Conservation (phyloP, 2,888 invertebrate genomes). For the Sesia apiformis region DNA sequence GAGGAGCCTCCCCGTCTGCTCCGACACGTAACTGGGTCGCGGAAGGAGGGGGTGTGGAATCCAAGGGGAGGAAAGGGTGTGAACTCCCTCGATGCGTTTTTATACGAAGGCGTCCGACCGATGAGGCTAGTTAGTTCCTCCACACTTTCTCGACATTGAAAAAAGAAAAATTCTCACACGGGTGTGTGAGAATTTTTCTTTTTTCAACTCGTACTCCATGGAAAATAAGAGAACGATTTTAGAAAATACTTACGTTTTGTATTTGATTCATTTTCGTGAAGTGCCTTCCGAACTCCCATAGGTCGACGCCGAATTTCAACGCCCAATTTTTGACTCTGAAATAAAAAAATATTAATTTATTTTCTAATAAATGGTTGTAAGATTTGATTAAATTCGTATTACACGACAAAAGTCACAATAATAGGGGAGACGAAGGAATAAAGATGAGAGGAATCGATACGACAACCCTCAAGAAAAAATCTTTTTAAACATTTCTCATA, state of each 20-base stretch:
- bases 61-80: conserved; percentile 13
- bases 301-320: conserved; percentile 89
- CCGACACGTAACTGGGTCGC: conserved; percentile 45
- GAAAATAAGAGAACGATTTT: neutral
- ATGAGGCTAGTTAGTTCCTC: conserved; percentile 33
- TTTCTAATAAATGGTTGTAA: neutral
- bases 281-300: conserved; percentile 91
- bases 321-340: conserved; percentile 95
- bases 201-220: neutral
- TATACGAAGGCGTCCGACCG: conserved; percentile 53
- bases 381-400: neutral
- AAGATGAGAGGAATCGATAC: conserved; percentile 17
- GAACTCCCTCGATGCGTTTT: conserved; percentile 45
- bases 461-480: conserved; percentile 14
- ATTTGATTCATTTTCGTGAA: conserved; percentile 92
- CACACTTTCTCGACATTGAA: conserved; percentile 21
- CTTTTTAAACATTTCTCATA: conserved; percentile 42
- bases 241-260: conserved; percentile 81
- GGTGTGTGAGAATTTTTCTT: too few species aligned
- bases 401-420: conserved; percentile 11
- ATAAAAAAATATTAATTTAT: conserved; percentile 30
- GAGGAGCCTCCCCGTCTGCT: conserved; percentile 17
- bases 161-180: neutral
- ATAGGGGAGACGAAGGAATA: conserved; percentile 9
- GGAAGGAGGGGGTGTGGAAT: conserved; percentile 1